Evolutionary conservation across 92 coral and sea anemone genomes (phyloP).

Genomic region (Chrysogorgia sp.): DNA sequence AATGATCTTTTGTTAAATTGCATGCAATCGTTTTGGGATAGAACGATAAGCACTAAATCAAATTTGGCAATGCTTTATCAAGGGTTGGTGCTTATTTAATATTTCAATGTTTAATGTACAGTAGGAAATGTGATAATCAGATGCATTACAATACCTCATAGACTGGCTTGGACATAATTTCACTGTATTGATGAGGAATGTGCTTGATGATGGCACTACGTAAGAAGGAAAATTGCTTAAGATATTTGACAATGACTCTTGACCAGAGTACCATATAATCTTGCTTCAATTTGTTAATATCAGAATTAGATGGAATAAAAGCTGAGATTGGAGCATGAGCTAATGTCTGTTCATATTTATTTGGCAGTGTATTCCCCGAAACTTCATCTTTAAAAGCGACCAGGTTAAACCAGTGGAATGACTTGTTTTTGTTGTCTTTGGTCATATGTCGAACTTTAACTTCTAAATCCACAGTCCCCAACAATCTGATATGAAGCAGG

Average conservation of each 20-base stretch:
- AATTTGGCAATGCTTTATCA: no score
- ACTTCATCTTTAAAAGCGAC: conserved; percentile 61
- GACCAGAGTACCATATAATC: conserved; percentile 63
- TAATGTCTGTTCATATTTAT: conserved; percentile 28
- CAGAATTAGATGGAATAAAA: conserved; percentile 49
- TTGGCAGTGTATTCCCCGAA: conserved; percentile 46
- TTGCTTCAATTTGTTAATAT: conserved; percentile 46
- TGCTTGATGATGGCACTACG: conserved; percentile 50
- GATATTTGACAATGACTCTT: conserved; percentile 57
- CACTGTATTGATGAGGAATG: conserved; percentile 68
- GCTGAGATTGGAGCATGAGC: conserved; percentile 48
- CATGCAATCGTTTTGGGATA: background rate
- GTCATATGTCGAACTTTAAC: conserved; percentile 61
- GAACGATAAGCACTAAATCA: background rate
- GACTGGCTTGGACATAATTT: conserved; percentile 46
- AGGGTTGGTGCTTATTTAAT: no score
- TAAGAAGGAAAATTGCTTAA: conserved; percentile 45
- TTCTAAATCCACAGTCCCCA: conserved; percentile 60
- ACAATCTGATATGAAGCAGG: conserved; percentile 42
- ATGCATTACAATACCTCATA: conserved; percentile 50
- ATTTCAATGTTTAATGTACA: no score
- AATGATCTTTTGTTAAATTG: conserved; percentile 3
- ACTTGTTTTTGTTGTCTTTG: conserved; percentile 54
- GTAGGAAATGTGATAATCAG: background rate
- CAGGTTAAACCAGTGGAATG: conserved; percentile 54